These are phyloP conservation scores for Amblyjoppa fuscipennis DNA, from an alignment of 2,888 invertebrate species.

Conservation along the genomic window DNA sequence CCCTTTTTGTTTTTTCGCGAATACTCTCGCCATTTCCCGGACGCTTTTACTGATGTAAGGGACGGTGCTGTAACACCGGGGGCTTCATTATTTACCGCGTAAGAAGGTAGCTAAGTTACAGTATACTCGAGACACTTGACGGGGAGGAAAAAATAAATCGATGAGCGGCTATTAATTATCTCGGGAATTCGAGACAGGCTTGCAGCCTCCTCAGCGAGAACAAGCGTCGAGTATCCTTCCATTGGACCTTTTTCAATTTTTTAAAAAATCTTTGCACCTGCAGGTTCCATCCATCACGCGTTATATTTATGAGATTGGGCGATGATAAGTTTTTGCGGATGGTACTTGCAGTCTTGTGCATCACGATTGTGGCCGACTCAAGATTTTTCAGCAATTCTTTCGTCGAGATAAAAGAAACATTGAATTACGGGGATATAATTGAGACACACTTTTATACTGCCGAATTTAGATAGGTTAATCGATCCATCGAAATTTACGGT, in stretches of 20 bases:
- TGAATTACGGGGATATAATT: neutral
- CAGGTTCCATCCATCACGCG: too few relatives aligned
- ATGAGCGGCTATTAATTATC: slow-evolving; percentile 47
- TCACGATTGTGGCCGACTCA: too few relatives aligned
- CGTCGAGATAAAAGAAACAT: too few relatives aligned
- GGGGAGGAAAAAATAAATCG: neutral
- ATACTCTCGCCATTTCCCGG: slow-evolving; percentile 49
- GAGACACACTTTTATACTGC: neutral
- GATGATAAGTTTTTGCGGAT: too few relatives aligned
- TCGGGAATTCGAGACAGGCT: slow-evolving; percentile 13
- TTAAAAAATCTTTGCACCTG: neutral
- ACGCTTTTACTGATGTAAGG: slow-evolving; percentile 58
- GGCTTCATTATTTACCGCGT: slow-evolving; percentile 59
- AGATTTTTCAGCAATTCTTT: too few relatives aligned
- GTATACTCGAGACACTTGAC: slow-evolving; percentile 32
- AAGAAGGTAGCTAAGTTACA: slow-evolving; percentile 45
- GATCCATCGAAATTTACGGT: neutral
- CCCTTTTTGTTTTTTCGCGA: slow-evolving; percentile 60
- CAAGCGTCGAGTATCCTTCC: neutral
- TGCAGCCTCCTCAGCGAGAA: slow-evolving; percentile 7
- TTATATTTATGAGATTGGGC: too few relatives aligned
- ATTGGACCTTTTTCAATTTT: neutral
- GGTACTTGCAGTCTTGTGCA: too few relatives aligned
- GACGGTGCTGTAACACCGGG: slow-evolving; percentile 33
- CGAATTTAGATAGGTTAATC: neutral